These are phyloP conservation scores for Taphrorychus bicolor DNA, from an alignment of 2,888 invertebrate species.

Conservation along the genomic window DNA sequence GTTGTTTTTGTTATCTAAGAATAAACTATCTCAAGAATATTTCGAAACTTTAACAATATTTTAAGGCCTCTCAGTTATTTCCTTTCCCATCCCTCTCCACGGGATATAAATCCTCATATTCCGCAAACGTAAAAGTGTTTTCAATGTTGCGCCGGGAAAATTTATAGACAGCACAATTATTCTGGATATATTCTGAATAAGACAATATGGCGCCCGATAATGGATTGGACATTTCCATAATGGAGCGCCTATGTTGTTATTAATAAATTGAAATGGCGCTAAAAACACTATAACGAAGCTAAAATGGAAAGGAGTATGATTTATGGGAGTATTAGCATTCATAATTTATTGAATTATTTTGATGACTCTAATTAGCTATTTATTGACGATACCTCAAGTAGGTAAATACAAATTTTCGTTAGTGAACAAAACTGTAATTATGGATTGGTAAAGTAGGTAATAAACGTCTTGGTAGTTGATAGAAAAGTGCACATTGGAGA, in stretches of 20 bases:
- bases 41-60: background rate
- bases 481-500: no score
- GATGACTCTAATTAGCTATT: background rate
- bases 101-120: constrained; percentile 16
- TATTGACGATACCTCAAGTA: no score
- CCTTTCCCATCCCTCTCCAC: background rate
- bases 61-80: background rate
- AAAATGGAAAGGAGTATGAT: background rate
- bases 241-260: background rate
- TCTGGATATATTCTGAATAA: constrained; percentile 21
- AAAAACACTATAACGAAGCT: background rate
- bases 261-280: background rate
- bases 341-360: background rate
- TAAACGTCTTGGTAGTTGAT: no score
- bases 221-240: constrained; percentile 30
- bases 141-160: constrained; percentile 10
- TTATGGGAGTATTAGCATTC: background rate
- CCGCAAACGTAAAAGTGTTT: constrained; percentile 14
- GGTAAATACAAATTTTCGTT: no score
- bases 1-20: no score
- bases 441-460: no score
- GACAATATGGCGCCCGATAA: constrained; percentile 20
- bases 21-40: background rate
- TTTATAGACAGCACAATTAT: constrained; percentile 14
- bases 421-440: no score